These are phyloP conservation scores for Chalcis sispes DNA, from an alignment of 2,888 invertebrate genomes.

Conservation along the genomic window DNA sequence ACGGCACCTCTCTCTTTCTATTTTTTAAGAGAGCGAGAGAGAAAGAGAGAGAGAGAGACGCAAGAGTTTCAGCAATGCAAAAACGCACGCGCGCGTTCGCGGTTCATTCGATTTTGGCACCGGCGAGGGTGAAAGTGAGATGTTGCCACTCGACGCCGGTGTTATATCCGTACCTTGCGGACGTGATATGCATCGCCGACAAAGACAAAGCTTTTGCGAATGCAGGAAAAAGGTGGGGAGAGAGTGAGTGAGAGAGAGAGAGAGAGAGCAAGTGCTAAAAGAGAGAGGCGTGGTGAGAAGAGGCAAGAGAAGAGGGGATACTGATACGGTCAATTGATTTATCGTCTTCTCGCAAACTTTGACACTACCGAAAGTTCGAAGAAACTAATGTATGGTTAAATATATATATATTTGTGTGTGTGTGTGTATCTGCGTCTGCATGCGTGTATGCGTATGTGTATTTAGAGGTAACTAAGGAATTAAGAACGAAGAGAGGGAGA, in stretches of 20 bases:
- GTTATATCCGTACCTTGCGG: neutral
- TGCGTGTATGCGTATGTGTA: no score
- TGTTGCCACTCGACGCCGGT: neutral
- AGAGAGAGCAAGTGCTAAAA: no score
- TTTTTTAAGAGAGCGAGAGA: no score
- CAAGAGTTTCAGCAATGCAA: neutral
- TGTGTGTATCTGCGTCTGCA: neutral
- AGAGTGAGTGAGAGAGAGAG: no score
- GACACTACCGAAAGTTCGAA: slow-evolving; percentile 22
- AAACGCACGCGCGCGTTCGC: neutral
- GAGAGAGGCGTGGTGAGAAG: no score
- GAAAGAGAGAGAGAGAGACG: neutral
- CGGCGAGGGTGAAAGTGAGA: slow-evolving; percentile 23
- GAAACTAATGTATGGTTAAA: neutral
- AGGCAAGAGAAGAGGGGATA: no score
- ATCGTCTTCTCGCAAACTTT: slow-evolving; percentile 11
- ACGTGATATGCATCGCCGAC: slow-evolving; percentile 10
- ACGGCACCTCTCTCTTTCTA: no score
- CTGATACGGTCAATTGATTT: slow-evolving; percentile 29
- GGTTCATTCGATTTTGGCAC: slow-evolving; percentile 1
- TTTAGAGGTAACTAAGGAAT: no score
- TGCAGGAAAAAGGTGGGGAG: no score
- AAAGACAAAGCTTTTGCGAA: neutral
- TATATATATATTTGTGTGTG: neutral
- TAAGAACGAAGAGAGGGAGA: no score